Evolutionary conservation across 2,113 vertebrate genomes (phyloP), one percentile per base, ranked within the genome.

Genomic region (Hassar affinis): DNA sequence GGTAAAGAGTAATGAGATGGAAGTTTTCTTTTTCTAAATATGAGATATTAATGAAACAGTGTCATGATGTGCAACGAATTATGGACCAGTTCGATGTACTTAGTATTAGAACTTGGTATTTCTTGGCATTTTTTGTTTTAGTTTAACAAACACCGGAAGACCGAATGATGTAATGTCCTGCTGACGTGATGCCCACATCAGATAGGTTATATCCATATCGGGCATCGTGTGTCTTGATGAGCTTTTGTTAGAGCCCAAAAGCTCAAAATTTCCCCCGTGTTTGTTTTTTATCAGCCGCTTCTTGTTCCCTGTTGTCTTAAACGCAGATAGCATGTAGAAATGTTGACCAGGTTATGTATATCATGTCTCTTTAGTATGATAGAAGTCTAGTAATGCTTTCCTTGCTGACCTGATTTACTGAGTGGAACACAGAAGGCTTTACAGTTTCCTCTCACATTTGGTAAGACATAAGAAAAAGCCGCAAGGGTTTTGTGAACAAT

Each of bases 121-220:
- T 71, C 5, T 74, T 72, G 11, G 22, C 69, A 15, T 72, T 47
- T 6, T 2, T 68, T 45, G 22, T 15, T 2, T 12, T 6, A 71
- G 22, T 33, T 35, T 18, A 52, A 52, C 42, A 49, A 54, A 76
- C 74, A 7, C 20, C 27, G 10, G 72, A 76, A 22, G 15, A 6
- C 49, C 10, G 49, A 33, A 76, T 76, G 49, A 52, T 54, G 47
- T 76, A 30, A 76, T 33, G 49, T 52, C 72, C 72, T 33, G 72
- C 49, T 52, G 72, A 49, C n/a, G 8, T 27, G 22, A 18, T 75
- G 71, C 9, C 47, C 47, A 2, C 9, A 33, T 75, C 11, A 11
- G 17, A 52, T 30, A 18, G n/a, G 33, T 30, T 52, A 12, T n/a
- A n/a, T 45, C 4, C 1, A 2, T 71, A 45, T 52, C 15, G 30